These are phyloP conservation scores for Anoplopoma fimbria DNA, from an alignment of 2,113 vertebrate species.

Conservation along the genomic window DNA sequence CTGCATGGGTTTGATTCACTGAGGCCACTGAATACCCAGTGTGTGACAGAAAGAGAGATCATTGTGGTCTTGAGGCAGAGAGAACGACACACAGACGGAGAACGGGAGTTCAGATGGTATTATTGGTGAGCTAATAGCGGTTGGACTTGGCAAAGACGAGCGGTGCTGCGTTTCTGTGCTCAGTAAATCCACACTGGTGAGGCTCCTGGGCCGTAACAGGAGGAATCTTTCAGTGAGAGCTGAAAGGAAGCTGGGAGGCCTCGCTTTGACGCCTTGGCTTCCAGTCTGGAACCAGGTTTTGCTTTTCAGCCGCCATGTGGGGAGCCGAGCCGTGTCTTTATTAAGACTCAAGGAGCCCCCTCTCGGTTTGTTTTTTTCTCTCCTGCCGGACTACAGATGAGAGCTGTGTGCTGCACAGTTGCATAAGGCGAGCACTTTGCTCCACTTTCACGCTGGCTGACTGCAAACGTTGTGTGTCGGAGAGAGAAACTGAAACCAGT, in stretches of 20 bases:
- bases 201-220: constrained; percentile 61
- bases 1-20: constrained; percentile 44
- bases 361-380: constrained; percentile 35
- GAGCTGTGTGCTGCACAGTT: constrained; percentile 55
- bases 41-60: constrained; percentile 41
- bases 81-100: constrained; percentile 34
- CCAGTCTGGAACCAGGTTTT: constrained; percentile 51
- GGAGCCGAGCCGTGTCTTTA: constrained; percentile 48
- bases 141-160: constrained; percentile 50
- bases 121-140: constrained; percentile 53
- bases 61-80: constrained; percentile 18
- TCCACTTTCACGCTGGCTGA: constrained; percentile 55
- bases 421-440: constrained; percentile 72
- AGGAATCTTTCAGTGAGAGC: constrained; percentile 65
- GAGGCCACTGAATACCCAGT: constrained; percentile 37
- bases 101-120: constrained; percentile 27
- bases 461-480: constrained; percentile 42
- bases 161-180: constrained; percentile 27
- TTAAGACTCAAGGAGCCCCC: constrained; percentile 57
- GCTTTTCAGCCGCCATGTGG: constrained; percentile 65
- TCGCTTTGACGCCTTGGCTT: constrained; percentile 41
- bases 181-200: constrained; percentile 53
- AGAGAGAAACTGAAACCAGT: constrained; percentile 47
- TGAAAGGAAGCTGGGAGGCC: constrained; percentile 59
- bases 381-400: constrained; percentile 74